Evolutionary conservation across 2,888 invertebrate genomes (phyloP), one percentile per base, ranked within the genome.

Genomic region (Melinaea menophilus): DNA sequence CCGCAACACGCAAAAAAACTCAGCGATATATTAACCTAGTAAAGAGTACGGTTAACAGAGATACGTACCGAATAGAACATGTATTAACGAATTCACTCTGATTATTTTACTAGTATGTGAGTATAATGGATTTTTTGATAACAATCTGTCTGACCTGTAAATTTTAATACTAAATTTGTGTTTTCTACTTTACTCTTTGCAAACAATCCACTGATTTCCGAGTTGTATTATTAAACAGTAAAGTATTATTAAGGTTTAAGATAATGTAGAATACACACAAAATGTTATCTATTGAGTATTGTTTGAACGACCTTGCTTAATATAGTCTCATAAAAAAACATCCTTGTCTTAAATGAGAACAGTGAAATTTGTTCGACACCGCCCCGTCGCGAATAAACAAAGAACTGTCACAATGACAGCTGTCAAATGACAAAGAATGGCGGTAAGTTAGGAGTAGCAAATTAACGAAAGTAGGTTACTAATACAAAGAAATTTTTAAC

Each of bases 401-500:
- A 67, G 69, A 69, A 69, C 72, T 78, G 78, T 78, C 79, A 80
- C 72, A 73, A 65, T 81, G 67, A 61, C 67, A 77, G 73, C 69
- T 71, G 78, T 74, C 76, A 78, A 73, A 77, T 77, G 77, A 69
- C 74, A 75, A 70, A 63, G 68, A 69, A 70, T 72, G 74, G 79
- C 78, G 80, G 81, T 82, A 82, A 80, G 77, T 66, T 69, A 67
- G 1, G 67, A 66, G 66, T 7, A 51, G 31, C 11, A 22, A 48
- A n/a, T 48, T 48, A 48, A 48, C 48, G 81, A 82, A 84, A 85
- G 86, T 86, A 71, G 84, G 83, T 80, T 78, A 73, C 74, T 22
- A 51, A 58, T 69, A 72, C 72, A 73, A 72, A 73, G 48, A 65
- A 48, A 47, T 62, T 51, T 5, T 56, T 41, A 41, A 41, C 5